Base-by-base conservation (phyloP, 2,113 vertebrate species). In the Heterotis niloticus region DNA sequence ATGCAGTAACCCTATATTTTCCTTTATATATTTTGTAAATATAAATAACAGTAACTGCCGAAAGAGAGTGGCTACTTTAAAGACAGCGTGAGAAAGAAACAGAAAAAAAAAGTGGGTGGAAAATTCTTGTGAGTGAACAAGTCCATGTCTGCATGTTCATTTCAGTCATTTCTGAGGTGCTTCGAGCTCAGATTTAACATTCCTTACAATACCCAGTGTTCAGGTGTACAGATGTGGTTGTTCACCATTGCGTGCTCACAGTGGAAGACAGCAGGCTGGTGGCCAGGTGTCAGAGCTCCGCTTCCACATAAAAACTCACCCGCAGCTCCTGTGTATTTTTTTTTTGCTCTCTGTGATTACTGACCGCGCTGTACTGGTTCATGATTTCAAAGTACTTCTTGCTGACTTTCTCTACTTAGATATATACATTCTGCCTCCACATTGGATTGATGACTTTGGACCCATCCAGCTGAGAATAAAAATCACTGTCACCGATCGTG, bases 1-100 rank as follows among this genome's bases (percentile, higher is more conserved):
- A 93, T 88, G 88, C 83, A 94, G 97, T 97, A 98, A 98, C 94
- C 90, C 92, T 95, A 96, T 94, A 96, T 94, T 96, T 97, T 95
- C 93, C 94, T 94, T 94, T 92, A 94, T 95, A 95, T 95, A 94
- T 97, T 96, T 94, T 95, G 91, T 93, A 92, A 96, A 94, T 93
- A 94, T 91, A 94, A 94, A 92, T 85, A 89, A 87, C 80, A 90
- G 91, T 90, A 90, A 87, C 88, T 84, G 88, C 88, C 24, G 78
- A 89, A 88, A 87, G 64, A 29, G 77, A 76, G 65, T 77, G 79
- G 83, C 76, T 82, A 71, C 81, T 83, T 84, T 81, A 78, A 23
- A 83, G 76, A 56, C 81, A 86, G 75, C 77, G 76, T 23, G 73
- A 83, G 71, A 70, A 84, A 79, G 34, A 52, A 26, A 24, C 16